phyloP scores from a whole-genome alignment of 2,797 vertebrate genomes.

The Thripadectes ignobilis region DNA sequence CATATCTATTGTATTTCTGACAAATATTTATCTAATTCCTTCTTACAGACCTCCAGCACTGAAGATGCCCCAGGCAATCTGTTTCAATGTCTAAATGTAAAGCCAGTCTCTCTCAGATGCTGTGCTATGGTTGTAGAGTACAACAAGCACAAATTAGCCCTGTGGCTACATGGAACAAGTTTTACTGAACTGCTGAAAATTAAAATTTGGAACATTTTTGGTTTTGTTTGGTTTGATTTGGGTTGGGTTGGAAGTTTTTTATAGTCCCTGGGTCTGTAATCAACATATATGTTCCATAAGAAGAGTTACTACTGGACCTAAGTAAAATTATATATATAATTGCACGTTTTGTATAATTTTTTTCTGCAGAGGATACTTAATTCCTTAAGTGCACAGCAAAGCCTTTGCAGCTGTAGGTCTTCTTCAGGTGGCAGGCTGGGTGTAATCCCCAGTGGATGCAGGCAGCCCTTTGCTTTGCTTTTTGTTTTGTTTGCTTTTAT shows the following conservation, averaged over 20 bases:
- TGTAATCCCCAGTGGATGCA: neutral
- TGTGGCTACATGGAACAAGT: neutral
- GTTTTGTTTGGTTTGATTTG: neutral
- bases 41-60: neutral
- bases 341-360: neutral
- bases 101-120: neutral
- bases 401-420: neutral
- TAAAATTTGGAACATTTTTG: neutral
- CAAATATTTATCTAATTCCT: neutral
- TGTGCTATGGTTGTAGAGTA: neutral
- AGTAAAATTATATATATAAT: neutral
- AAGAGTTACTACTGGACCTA: neutral
- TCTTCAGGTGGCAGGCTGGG: neutral
- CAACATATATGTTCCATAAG: neutral
- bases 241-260: neutral
- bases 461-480: neutral
- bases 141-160: neutral
- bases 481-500: neutral
- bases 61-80: neutral
- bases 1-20: neutral
- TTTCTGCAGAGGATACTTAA: neutral
- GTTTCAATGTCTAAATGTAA: neutral
- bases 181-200: neutral
- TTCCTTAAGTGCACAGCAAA: neutral
- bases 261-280: neutral